Percentiles rank a stretch among this genome's conserved stretches.
These are phyloP conservation scores for Hirtodrosophila histrioides DNA, from an alignment of 2,888 invertebrate species.

Conservation along the genomic window DNA sequence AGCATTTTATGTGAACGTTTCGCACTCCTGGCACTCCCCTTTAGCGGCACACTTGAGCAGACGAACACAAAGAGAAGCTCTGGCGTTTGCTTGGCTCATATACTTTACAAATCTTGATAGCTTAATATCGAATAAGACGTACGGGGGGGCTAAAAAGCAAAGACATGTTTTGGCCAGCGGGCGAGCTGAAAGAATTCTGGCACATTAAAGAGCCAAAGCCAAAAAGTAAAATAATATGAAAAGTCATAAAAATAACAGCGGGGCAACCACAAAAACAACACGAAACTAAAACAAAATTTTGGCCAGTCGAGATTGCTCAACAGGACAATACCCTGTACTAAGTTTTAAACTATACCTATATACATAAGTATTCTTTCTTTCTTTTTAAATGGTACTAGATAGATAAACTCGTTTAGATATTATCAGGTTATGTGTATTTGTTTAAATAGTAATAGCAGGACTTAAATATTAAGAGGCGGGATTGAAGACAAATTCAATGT, in stretches of 20 bases:
- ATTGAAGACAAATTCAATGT: too few relatives aligned
- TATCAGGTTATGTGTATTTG: too few relatives aligned
- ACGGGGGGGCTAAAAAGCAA: constrained; percentile 55
- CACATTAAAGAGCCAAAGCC: constrained; percentile 61
- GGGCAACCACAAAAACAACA: constrained; percentile 42
- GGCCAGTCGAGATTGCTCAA: too few relatives aligned
- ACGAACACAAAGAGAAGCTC: constrained; percentile 53
- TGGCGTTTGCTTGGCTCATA: constrained; percentile 76
- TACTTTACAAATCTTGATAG: constrained; percentile 82
- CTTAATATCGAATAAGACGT: constrained; percentile 66
- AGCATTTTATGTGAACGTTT: constrained; percentile 61
- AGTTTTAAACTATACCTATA: too few relatives aligned
- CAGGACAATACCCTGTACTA: too few relatives aligned
- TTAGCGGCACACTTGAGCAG: constrained; percentile 48
- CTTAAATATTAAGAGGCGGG: too few relatives aligned
- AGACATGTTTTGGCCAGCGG: constrained; percentile 77
- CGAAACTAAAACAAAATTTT: constrained; percentile 1
- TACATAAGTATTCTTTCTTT: too few relatives aligned
- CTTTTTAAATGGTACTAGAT: too few relatives aligned
- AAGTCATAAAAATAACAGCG: constrained; percentile 75
- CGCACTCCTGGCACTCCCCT: background rate
- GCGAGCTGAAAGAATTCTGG: constrained; percentile 55
- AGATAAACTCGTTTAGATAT: too few relatives aligned
- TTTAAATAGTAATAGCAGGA: too few relatives aligned
- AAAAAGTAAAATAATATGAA: constrained; percentile 69